phyloP scores from a whole-genome alignment of 2,113 vertebrate species.

The Myotis yumanensis region DNA sequence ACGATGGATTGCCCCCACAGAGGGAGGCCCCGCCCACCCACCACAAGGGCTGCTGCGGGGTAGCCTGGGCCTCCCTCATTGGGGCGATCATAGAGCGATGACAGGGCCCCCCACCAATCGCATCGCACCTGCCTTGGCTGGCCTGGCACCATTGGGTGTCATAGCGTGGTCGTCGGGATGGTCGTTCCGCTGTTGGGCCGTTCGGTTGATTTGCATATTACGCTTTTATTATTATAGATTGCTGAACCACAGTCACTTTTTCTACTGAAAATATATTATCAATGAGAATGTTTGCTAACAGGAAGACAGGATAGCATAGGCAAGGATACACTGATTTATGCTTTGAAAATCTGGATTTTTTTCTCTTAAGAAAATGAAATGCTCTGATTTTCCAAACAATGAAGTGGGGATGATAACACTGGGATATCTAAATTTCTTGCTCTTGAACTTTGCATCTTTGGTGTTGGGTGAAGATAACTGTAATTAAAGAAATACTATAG shows the following conservation, averaged over 20 bases:
- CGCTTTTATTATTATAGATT: too few species aligned
- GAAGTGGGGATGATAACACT: background rate
- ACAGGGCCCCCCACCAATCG: too few species aligned
- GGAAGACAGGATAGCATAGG: background rate
- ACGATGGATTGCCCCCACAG: too few species aligned
- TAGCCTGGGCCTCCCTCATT: too few species aligned
- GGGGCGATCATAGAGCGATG: too few species aligned
- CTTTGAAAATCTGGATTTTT: background rate
- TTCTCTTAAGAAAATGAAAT: background rate
- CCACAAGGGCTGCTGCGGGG: accelerated
- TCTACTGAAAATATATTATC: background rate
- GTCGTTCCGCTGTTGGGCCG: too few species aligned
- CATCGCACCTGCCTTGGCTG: too few species aligned
- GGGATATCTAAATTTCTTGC: background rate
- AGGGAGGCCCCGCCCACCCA: too few species aligned
- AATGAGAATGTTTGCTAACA: background rate
- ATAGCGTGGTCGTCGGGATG: too few species aligned
- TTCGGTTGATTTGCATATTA: too few species aligned
- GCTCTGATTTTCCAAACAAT: background rate
- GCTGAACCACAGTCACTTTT: background rate
- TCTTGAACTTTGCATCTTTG: background rate
- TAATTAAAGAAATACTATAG: background rate
- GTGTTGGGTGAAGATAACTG: background rate
- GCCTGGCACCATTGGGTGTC: too few species aligned
- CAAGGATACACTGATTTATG: background rate